phyloP scores from a whole-genome alignment of 2,113 vertebrate genomes.

The Nymphicus hollandicus region DNA sequence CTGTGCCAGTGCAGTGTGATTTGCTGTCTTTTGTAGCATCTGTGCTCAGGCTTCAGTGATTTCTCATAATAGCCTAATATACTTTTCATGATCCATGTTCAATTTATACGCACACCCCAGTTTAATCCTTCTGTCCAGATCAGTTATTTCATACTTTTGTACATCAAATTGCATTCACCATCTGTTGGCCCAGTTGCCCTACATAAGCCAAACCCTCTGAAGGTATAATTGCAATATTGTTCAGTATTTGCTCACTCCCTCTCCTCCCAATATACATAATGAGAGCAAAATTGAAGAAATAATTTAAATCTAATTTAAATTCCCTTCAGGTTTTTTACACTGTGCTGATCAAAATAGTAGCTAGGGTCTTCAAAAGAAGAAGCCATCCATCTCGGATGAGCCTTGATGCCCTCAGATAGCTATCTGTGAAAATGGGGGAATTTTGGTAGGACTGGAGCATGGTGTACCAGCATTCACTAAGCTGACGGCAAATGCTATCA shows the following conservation, averaged over 20 bases:
- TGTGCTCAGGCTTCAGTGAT: constrained; percentile 39
- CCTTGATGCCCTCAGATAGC: neutral
- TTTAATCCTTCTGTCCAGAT: constrained; percentile 44
- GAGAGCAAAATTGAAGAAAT: constrained; percentile 17
- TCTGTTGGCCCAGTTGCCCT: constrained; percentile 45
- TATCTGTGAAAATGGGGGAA: neutral
- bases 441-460: neutral
- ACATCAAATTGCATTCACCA: constrained; percentile 31
- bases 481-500: neutral
- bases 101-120: neutral
- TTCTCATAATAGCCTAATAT: constrained; percentile 15
- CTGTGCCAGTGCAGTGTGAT: neutral
- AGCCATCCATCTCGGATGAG: constrained; percentile 10
- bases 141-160: constrained; percentile 47
- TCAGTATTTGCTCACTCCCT: constrained; percentile 27
- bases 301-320: constrained; percentile 40
- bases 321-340: constrained; percentile 40
- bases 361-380: constrained; percentile 14
- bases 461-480: neutral
- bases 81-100: constrained; percentile 16
- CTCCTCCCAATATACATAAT: neutral
- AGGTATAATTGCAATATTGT: constrained; percentile 40
- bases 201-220: constrained; percentile 31
- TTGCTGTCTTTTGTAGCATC: constrained; percentile 26
- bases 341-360: constrained; percentile 20